Percentiles rank a stretch among this genome's conserved stretches.
Conservation (phyloP, 2,113 vertebrate genomes). For the Dolichotis patagonum region DNA sequence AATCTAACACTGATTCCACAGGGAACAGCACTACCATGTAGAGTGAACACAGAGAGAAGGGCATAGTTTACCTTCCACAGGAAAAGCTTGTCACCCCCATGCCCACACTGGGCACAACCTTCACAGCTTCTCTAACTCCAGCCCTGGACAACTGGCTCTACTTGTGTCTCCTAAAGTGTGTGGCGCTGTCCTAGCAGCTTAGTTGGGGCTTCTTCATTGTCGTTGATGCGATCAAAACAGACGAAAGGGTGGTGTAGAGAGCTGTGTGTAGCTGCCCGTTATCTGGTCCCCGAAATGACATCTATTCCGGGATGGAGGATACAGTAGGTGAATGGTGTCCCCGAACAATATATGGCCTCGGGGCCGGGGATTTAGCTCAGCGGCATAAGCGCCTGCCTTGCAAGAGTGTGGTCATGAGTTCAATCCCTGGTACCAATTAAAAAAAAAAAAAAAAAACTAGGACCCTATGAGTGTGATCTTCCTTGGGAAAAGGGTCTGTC, state of each 20-base stretch:
- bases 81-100: neutral
- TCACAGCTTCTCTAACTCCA: neutral
- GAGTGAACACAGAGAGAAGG: neutral
- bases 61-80: neutral
- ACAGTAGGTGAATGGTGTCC: neutral
- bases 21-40: neutral
- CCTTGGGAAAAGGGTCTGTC: neutral
- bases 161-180: neutral
- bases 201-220: neutral
- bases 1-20: slow-evolving; percentile 24
- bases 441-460: no score
- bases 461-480: neutral
- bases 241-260: neutral
- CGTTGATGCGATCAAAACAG: neutral
- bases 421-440: no score
- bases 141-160: neutral
- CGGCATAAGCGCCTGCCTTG: no score
- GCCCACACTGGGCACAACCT: neutral
- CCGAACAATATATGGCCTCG: neutral
- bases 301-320: neutral
- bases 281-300: neutral
- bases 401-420: no score
- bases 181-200: accelerated
- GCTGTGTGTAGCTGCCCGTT: neutral
- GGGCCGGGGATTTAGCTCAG: no score